A percentile compares a stretch with the other conserved stretches of the same genome.
phyloP scores from a whole-genome alignment of 2,797 vertebrate genomes.

The Limosa lapponica region DNA sequence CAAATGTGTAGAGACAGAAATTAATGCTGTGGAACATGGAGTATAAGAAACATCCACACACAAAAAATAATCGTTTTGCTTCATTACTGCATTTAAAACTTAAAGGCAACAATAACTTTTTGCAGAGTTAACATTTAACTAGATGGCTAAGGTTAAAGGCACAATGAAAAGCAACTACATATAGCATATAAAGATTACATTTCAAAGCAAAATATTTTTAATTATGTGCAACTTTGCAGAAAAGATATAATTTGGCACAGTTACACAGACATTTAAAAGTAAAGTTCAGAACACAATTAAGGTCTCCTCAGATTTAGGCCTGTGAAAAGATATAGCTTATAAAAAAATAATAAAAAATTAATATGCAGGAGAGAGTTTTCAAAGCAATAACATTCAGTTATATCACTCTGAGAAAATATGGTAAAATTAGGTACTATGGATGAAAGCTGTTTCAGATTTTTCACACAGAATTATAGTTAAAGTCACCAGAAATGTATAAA shows the following conservation, averaged over 20 bases:
- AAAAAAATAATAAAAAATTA: background rate
- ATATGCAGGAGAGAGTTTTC: background rate
- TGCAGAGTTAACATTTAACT: background rate
- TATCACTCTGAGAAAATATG: background rate
- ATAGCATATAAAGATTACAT: background rate
- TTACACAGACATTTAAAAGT: background rate
- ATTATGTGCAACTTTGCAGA: background rate
- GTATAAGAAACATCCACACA: background rate
- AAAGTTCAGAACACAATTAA: background rate
- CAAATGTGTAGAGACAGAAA: background rate
- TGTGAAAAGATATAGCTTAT: background rate
- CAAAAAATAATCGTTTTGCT: background rate
- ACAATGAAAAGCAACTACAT: background rate
- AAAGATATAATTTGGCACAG: background rate
- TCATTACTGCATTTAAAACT: background rate
- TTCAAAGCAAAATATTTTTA: constrained; percentile 5
- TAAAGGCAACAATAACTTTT: background rate
- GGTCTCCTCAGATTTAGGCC: background rate
- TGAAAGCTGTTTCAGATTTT: background rate
- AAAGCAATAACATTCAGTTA: background rate
- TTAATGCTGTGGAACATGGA: background rate
- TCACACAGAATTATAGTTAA: background rate
- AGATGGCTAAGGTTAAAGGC: background rate
- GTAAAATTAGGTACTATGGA: background rate
- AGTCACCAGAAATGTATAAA: background rate